Base-by-base conservation (phyloP, 2,888 invertebrate genomes). In the Amphimallon solstitiale region DNA sequence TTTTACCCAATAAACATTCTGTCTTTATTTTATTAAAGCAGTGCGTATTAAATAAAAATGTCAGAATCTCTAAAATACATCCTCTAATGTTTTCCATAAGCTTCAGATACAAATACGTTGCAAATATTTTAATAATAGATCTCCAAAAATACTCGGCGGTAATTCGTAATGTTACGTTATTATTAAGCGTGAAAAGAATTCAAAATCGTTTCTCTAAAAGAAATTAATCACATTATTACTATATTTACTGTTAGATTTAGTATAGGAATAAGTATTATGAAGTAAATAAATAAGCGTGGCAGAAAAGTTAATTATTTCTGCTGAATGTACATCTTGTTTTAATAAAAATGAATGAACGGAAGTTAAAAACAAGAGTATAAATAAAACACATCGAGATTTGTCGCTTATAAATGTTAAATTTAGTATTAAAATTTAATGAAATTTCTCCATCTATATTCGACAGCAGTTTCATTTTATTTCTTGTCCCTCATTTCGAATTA, bases 211-310 rank as follows among this genome's bases (percentile, higher is more conserved):
- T 21, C 19, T 21, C 21, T 21, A 15, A 38, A 54, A 21, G 38
- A 38, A 54, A 54, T 54, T 54, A 54, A 19, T 54, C 40, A 40
- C 54, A 40, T 54, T 40, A 40, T 54, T 54, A 12, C 38, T 10
- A 38, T 17, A 9, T 19, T 21, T 46, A 19, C 46, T 10, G 17
- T 21, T 21, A n/a, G n/a, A 38, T 54, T 21, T 40, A 54, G 15
- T 19, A 54, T 7, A 21, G n/a, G n/a, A 23, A 54, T 21, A 21
- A 54, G 29, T 29, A 5, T 29, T 29, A 29, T 29, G 5, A 9
- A 29, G 29, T 7, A 54, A 38, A 40, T 35, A 15, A 9, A 29
- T 34, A 29, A 7, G 34, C 6, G 19, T 7, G 2, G 10, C n/a
- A 54, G 12, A 21, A 23, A 38, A 17, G 38, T 54, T 37, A 54